A percentile compares a stretch with the other conserved stretches of the same genome.
Conservation (phyloP, 2,888 invertebrate genomes). For the Philaethria dido region DNA sequence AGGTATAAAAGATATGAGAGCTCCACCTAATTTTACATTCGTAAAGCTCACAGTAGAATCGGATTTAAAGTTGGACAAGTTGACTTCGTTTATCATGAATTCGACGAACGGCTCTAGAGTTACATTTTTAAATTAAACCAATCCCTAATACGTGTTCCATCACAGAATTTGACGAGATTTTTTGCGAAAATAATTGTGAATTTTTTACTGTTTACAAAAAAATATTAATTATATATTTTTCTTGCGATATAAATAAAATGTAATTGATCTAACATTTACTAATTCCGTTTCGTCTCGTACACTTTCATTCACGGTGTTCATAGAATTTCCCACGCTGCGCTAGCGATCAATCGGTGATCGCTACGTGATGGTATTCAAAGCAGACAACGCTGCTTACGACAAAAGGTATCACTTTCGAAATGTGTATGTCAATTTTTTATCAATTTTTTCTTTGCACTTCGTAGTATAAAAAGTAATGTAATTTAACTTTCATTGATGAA, state of each 20-base stretch:
- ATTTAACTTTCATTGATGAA: conserved; percentile 6
- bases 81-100: conserved; percentile 22
- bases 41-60: conserved; percentile 18
- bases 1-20: conserved; percentile 19
- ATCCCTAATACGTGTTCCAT: conserved; percentile 6
- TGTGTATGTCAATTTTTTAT: conserved; percentile 7
- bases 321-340: conserved; percentile 39
- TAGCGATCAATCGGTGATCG: conserved; percentile 39
- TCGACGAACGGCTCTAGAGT: conserved; percentile 16
- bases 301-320: conserved; percentile 32
- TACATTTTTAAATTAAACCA: conserved; percentile 26
- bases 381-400: conserved; percentile 33
- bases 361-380: conserved; percentile 41
- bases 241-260: conserved; percentile 5
- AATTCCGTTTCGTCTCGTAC: conserved; percentile 13
- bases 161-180: conserved; percentile 19
- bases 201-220: not conserved
- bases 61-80: conserved; percentile 28
- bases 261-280: conserved; percentile 3
- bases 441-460: not conserved
- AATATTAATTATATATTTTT: not conserved
- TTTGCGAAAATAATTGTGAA: not conserved
- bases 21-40: conserved; percentile 21
- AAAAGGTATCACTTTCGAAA: conserved; percentile 13
- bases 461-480: not conserved